These are phyloP conservation scores for Epizoanthus ramosus DNA, from an alignment of 92 coral and sea anemone genomes.

Conservation along the genomic window DNA sequence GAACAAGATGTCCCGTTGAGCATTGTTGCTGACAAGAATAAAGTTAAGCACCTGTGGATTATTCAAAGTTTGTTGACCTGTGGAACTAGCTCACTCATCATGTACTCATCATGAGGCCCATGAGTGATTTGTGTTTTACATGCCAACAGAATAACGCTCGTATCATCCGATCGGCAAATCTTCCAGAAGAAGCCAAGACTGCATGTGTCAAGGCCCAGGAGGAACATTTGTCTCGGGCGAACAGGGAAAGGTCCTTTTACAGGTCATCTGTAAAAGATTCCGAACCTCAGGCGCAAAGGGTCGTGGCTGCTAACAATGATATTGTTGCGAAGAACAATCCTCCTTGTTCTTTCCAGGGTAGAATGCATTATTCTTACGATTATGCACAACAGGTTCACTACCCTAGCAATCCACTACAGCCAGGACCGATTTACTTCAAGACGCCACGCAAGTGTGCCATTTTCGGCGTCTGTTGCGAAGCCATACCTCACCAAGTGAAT, in stretches of 20 bases:
- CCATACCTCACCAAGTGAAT: slow-evolving; percentile 60
- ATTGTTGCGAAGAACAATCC: too few species aligned
- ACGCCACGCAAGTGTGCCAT: too few species aligned
- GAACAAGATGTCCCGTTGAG: slow-evolving; percentile 25
- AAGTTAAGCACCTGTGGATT: too few species aligned
- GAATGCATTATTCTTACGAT: too few species aligned
- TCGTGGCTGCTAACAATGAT: too few species aligned
- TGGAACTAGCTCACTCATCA: background rate
- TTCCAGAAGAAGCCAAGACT: background rate
- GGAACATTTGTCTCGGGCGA: background rate
- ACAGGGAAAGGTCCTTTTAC: background rate
- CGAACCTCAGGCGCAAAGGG: background rate
- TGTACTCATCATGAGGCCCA: background rate
- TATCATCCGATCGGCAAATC: background rate
- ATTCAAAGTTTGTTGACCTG: slow-evolving; percentile 5
- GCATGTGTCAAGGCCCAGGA: slow-evolving; percentile 2
- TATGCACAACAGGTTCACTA: too few species aligned
- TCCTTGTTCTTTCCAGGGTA: too few species aligned
- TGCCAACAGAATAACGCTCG: background rate
- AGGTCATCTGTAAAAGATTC: background rate
- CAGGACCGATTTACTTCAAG: too few species aligned
- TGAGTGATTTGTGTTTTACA: background rate
- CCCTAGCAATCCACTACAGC: too few species aligned
- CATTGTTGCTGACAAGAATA: too few species aligned
- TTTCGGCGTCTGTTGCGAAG: slow-evolving; percentile 63